Evolutionary conservation across 1,140 invertebrate genomes (phyloP).

Genomic region (Steinernema khuongi): DNA sequence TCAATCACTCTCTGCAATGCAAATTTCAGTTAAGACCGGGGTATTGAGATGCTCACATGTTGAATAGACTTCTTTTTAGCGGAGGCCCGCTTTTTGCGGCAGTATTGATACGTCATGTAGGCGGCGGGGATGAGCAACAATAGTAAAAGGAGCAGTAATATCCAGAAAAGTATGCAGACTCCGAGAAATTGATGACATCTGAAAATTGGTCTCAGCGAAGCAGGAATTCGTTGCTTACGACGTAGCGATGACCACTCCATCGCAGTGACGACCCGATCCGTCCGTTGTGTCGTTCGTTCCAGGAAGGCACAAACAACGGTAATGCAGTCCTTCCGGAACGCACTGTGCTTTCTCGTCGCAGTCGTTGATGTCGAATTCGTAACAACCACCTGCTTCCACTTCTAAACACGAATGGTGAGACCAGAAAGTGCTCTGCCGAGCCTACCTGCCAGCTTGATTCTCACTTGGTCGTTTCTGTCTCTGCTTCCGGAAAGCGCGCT

Average conservation of each 20-base stretch:
- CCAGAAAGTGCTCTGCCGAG: background rate
- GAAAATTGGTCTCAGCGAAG: slow-evolving; percentile 23
- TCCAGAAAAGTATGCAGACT: slow-evolving; percentile 44
- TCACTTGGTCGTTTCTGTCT: background rate
- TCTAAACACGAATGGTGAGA: slow-evolving; percentile 22
- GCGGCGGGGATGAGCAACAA: slow-evolving; percentile 26
- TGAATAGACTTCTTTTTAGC: slow-evolving; percentile 1
- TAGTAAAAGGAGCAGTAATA: slow-evolving; percentile 35
- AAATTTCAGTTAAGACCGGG: background rate
- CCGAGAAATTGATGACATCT: slow-evolving; percentile 42
- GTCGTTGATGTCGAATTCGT: slow-evolving; percentile 40
- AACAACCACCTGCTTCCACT: slow-evolving; percentile 30
- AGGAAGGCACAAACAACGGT: slow-evolving; percentile 41
- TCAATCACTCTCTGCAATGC: slow-evolving; percentile 28
- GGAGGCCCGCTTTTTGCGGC: slow-evolving; percentile 20
- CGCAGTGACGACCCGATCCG: slow-evolving; percentile 28
- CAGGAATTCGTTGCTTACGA: background rate
- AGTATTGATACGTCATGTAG: slow-evolving; percentile 29
- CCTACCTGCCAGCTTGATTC: background rate
- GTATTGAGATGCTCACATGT: slow-evolving; percentile 7
- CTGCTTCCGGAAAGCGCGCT: background rate
- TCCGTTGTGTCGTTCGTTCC: slow-evolving; percentile 32
- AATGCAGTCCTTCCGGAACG: slow-evolving; percentile 32
- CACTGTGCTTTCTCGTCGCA: slow-evolving; percentile 44
- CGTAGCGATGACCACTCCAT: slow-evolving; percentile 23